Percentiles rank a stretch among this genome's conserved stretches.
phyloP scores from a whole-genome alignment of 1,140 invertebrate genomes.

The Drosophila baimaii region DNA sequence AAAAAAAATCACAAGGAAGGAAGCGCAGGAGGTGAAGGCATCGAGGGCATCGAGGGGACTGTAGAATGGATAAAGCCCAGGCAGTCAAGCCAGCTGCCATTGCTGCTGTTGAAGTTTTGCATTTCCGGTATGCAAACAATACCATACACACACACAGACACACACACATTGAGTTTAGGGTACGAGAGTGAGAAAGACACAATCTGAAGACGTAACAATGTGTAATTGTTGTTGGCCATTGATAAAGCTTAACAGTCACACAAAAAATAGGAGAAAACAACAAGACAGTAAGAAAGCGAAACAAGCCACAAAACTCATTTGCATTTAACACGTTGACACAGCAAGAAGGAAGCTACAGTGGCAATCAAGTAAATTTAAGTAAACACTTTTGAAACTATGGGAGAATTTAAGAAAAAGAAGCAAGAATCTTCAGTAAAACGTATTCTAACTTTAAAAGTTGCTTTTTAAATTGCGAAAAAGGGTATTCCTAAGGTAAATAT shows the following conservation, averaged over 20 bases:
- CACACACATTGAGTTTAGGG: constrained; percentile 3
- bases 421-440: not conserved
- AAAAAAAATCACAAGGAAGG: constrained; percentile 8
- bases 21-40: constrained; percentile 10
- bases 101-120: constrained; percentile 73
- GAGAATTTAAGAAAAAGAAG: not conserved
- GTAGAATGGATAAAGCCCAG: constrained; percentile 13
- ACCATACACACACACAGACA: no score
- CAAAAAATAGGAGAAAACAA: not conserved
- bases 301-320: constrained; percentile 61
- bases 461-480: no score
- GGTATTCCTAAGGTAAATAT: not conserved
- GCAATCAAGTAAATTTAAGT: constrained; percentile 12
- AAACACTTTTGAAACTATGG: not conserved
- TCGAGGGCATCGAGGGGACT: not conserved
- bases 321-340: constrained; percentile 70
- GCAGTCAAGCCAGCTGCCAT: constrained; percentile 42
- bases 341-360: constrained; percentile 30
- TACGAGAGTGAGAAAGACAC: constrained; percentile 30
- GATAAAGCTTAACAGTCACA: constrained; percentile 72
- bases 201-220: constrained; percentile 73
- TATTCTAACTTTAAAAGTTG: not conserved
- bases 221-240: constrained; percentile 78
- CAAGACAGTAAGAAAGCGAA: constrained; percentile 6
- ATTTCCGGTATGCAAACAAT: constrained; percentile 79